Conservation (phyloP, 2,113 vertebrate species). For the Eretmodus cyanostictus region DNA sequence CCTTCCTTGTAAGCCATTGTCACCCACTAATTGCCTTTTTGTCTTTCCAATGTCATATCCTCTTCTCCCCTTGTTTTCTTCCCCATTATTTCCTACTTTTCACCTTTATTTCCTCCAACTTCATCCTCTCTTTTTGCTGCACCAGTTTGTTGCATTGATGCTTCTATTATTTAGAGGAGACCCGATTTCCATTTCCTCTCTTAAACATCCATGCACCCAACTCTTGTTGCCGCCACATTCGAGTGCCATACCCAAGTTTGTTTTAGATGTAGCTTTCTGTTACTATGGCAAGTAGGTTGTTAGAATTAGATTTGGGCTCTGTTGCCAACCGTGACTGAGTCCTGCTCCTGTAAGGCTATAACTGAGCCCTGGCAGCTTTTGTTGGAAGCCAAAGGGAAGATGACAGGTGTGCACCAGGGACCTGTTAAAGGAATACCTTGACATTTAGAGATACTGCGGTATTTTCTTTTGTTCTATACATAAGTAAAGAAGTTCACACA, state of each 20-base stretch:
- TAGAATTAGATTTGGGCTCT: conserved; percentile 27
- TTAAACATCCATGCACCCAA: background rate
- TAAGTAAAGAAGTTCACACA: background rate
- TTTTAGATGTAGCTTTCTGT: conserved; percentile 13
- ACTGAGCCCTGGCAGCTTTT: conserved; percentile 39
- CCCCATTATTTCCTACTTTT: background rate
- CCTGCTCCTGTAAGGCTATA: conserved; percentile 3
- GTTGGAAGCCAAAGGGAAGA: conserved; percentile 29
- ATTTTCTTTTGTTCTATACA: conserved; percentile 7
- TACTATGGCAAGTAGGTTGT: conserved; percentile 2
- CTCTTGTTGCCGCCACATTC: background rate
- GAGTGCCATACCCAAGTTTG: background rate
- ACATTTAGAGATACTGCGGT: conserved; percentile 30
- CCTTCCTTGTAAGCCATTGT: background rate
- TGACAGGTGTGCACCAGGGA: conserved; percentile 52
- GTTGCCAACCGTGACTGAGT: conserved; percentile 44
- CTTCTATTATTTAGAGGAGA: background rate
- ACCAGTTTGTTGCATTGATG: background rate
- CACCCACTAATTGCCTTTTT: background rate
- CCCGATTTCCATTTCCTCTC: background rate
- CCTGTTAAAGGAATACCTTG: conserved; percentile 43
- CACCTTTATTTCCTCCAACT: background rate
- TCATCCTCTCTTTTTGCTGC: background rate
- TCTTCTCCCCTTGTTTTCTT: background rate
- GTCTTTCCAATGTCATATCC: background rate